A percentile compares a stretch with the other conserved stretches of the same genome.
phyloP scores from a whole-genome alignment of 2,113 vertebrate genomes.

The Tachysurus vachellii region DNA sequence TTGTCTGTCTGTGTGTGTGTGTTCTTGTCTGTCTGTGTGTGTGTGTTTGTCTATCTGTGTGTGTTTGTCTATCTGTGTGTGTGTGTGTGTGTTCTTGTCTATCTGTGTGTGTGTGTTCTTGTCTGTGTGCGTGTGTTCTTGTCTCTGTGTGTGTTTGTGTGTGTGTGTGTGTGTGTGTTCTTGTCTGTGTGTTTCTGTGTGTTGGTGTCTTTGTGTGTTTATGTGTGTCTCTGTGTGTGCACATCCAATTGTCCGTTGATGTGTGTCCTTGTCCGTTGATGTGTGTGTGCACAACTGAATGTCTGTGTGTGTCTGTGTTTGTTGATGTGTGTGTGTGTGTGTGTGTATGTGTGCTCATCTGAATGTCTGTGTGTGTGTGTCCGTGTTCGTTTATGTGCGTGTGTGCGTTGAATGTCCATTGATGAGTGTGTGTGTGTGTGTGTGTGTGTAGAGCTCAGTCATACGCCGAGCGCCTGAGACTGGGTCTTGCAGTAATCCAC shows the following conservation, averaged over 20 bases:
- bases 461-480: slow-evolving; percentile 88
- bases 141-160: too few species aligned
- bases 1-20: slow-evolving; percentile 56
- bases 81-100: too few species aligned
- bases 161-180: too few species aligned
- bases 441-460: slow-evolving; percentile 85
- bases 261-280: too few species aligned
- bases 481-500: slow-evolving; percentile 94
- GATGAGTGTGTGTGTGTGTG: neutral
- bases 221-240: too few species aligned
- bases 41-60: slow-evolving; percentile 53
- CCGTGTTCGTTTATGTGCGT: neutral
- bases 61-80: neutral
- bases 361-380: neutral
- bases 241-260: too few species aligned
- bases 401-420: neutral
- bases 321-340: neutral
- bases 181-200: too few species aligned
- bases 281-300: too few species aligned
- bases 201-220: too few species aligned
- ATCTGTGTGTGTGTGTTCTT: neutral
- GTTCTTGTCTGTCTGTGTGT: neutral
- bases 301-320: neutral
- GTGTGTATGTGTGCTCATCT: too few species aligned
- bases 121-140: slow-evolving; percentile 47